Conservation (phyloP, 92 coral and sea anemone genomes). For the Porites divaricata region DNA sequence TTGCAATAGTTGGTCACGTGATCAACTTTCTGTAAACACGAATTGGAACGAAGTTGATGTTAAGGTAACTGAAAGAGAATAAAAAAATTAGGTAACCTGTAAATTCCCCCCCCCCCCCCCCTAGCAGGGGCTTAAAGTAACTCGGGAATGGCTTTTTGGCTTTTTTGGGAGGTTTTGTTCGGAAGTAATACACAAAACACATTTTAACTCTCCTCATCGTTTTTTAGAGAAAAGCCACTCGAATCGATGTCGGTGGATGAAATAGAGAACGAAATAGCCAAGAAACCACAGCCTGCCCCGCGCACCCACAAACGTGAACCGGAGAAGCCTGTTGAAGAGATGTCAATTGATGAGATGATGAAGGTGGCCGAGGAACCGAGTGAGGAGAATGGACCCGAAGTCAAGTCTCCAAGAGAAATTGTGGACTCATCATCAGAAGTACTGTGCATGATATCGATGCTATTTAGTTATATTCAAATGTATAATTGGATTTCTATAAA, state of each 20-base stretch:
- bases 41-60: no score
- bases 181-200: neutral
- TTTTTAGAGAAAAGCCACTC: slow-evolving; percentile 48
- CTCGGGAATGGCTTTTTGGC: no score
- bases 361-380: slow-evolving; percentile 66
- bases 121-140: no score
- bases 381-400: slow-evolving; percentile 16
- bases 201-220: neutral
- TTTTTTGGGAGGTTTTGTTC: neutral
- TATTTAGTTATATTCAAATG: no score
- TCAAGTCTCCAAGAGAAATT: slow-evolving; percentile 22
- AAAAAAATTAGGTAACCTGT: no score
- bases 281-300: slow-evolving; percentile 60
- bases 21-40: no score
- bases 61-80: no score
- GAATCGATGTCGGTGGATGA: slow-evolving; percentile 85
- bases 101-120: no score
- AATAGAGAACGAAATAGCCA: slow-evolving; percentile 66
- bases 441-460: neutral
- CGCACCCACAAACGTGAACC: slow-evolving; percentile 53
- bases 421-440: slow-evolving; percentile 33
- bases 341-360: slow-evolving; percentile 90
- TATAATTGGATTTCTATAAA: no score
- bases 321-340: slow-evolving; percentile 83
- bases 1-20: no score